Percentiles rank a stretch among this genome's conserved stretches.
These are phyloP conservation scores for Eumacrocentrus americanus DNA, from an alignment of 2,888 invertebrate species.

Conservation along the genomic window DNA sequence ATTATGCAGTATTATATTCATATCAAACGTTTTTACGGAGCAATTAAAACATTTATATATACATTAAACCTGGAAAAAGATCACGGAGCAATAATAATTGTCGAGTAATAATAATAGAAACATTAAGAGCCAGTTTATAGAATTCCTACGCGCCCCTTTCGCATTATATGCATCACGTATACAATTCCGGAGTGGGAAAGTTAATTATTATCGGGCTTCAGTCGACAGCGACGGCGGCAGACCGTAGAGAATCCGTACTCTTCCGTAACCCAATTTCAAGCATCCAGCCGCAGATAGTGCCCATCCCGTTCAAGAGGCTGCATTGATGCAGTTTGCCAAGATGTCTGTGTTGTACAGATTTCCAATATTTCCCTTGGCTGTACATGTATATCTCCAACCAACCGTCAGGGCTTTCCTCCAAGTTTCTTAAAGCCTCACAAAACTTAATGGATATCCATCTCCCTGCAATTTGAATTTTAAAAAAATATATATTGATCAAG, in stretches of 20 bases:
- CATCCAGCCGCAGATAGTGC: slow-evolving; percentile 29
- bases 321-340: not conserved
- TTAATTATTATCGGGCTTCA: slow-evolving; percentile 40
- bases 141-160: slow-evolving; percentile 10
- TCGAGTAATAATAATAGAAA: too few relatives aligned
- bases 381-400: too few relatives aligned
- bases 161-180: not conserved
- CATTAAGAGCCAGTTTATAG: too few relatives aligned
- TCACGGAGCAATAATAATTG: too few relatives aligned
- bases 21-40: too few relatives aligned
- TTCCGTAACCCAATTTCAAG: slow-evolving; percentile 25
- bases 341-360: not conserved
- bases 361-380: not conserved
- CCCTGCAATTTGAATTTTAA: too few relatives aligned
- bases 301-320: slow-evolving; percentile 26
- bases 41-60: not conserved
- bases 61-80: too few relatives aligned
- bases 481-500: too few relatives aligned
- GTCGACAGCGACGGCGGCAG: slow-evolving; percentile 17
- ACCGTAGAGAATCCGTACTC: slow-evolving; percentile 21
- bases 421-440: not conserved
- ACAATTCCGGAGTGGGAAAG: slow-evolving; percentile 34
- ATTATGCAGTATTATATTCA: too few relatives aligned
- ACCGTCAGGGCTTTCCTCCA: not conserved
- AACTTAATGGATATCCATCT: not conserved